Evolutionary conservation across 2,888 invertebrate genomes (phyloP).

Genomic region (Labia minor): DNA sequence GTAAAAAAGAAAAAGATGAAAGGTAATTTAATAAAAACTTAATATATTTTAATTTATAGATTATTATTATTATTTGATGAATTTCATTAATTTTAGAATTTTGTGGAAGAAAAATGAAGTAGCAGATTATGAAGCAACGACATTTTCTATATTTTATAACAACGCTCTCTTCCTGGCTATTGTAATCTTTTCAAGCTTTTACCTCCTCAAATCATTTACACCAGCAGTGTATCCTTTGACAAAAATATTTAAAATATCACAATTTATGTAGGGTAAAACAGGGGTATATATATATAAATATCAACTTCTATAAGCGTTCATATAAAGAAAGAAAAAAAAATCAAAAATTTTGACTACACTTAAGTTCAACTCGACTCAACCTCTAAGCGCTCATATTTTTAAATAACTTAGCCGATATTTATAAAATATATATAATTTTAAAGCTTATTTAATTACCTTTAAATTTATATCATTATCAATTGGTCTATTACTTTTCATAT

Average conservation of each 20-base stretch:
- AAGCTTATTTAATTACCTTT: too few relatives aligned
- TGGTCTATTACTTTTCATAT: too few relatives aligned
- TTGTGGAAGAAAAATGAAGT: slow-evolving; percentile 53
- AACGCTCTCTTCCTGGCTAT: slow-evolving; percentile 46
- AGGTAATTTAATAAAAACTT: not conserved
- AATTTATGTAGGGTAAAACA: too few relatives aligned
- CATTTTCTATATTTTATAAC: slow-evolving; percentile 52
- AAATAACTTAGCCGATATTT: too few relatives aligned
- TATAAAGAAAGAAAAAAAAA: too few relatives aligned
- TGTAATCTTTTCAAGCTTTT: slow-evolving; percentile 44
- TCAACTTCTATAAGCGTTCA: too few relatives aligned
- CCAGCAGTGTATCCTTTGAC: slow-evolving; percentile 40
- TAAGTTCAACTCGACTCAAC: too few relatives aligned
- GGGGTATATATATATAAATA: not conserved
- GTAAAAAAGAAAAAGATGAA: not conserved
- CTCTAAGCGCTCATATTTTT: too few relatives aligned
- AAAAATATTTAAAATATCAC: too few relatives aligned
- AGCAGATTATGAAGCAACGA: slow-evolving; percentile 50
- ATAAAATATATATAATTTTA: too few relatives aligned
- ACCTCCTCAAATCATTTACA: slow-evolving; percentile 39
- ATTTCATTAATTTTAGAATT: slow-evolving; percentile 34
- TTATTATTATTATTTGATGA: not conserved
- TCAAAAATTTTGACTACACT: too few relatives aligned
- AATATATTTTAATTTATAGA: not conserved
- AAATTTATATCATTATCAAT: too few relatives aligned